Percentiles rank a stretch among this genome's conserved stretches.
phyloP scores from a whole-genome alignment of 1,140 invertebrate genomes.

The Acyrthosiphon pisum region DNA sequence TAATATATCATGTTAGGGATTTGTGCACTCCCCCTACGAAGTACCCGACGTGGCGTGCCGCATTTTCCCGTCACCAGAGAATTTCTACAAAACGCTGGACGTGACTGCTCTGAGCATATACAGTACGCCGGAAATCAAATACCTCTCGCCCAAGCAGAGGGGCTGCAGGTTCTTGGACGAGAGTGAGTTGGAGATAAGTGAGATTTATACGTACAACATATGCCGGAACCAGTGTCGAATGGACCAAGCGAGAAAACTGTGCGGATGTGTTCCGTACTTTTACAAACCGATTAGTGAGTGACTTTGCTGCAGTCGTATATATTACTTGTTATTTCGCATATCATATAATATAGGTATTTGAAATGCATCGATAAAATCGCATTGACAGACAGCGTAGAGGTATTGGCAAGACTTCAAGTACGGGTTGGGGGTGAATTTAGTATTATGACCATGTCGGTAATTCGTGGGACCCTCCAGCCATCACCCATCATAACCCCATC shows the following conservation, averaged over 20 bases:
- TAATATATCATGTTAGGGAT: slow-evolving; percentile 63
- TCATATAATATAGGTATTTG: neutral
- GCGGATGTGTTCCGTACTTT: slow-evolving; percentile 73
- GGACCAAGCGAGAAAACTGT: slow-evolving; percentile 67
- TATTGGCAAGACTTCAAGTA: neutral
- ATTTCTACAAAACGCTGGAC: slow-evolving; percentile 63
- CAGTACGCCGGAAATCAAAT: slow-evolving; percentile 62
- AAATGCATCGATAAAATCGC: neutral
- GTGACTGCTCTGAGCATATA: slow-evolving; percentile 63
- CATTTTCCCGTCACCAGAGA: slow-evolving; percentile 64
- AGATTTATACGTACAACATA: slow-evolving; percentile 72
- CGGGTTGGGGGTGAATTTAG: neutral
- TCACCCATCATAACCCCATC: too few relatives aligned
- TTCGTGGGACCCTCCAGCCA: too few relatives aligned
- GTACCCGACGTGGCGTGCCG: slow-evolving; percentile 69
- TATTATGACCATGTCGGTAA: neutral
- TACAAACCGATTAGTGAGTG: slow-evolving; percentile 63
- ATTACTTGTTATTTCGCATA: neutral
- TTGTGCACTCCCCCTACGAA: slow-evolving; percentile 68
- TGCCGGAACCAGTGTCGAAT: slow-evolving; percentile 73
- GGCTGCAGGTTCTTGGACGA: slow-evolving; percentile 72
- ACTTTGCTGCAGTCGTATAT: neutral
- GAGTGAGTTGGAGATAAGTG: slow-evolving; percentile 68
- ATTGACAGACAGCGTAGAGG: neutral
- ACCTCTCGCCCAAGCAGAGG: slow-evolving; percentile 68